Evolutionary conservation across 2,888 invertebrate species (phyloP).

Genomic region (Machimus rusticus): DNA sequence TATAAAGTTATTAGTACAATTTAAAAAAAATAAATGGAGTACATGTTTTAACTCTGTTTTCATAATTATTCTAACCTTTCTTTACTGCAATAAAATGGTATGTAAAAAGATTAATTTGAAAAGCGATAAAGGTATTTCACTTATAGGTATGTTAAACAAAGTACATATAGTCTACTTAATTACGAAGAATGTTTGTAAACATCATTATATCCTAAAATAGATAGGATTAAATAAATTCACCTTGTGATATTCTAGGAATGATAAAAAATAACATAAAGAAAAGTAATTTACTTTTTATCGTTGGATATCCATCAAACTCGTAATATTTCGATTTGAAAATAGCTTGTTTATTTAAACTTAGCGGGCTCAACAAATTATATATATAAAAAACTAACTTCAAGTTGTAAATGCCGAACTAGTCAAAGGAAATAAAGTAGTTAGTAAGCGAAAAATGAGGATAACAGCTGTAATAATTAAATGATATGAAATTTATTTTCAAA

Average conservation of each 20-base stretch:
- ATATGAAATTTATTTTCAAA: neutral
- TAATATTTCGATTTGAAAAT: too few species aligned
- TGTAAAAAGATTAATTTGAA: too few species aligned
- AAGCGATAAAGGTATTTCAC: too few species aligned
- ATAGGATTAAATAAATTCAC: neutral
- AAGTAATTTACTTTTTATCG: too few species aligned
- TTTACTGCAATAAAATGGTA: too few species aligned
- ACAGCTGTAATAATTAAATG: neutral
- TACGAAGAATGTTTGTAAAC: neutral
- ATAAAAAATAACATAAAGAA: neutral
- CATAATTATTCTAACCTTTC: too few species aligned
- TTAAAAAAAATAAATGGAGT: too few species aligned
- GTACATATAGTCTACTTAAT: neutral
- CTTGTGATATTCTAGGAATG: neutral
- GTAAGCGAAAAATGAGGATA: neutral
- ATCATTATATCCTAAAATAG: neutral
- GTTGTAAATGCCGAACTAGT: neutral
- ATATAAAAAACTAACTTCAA: too few species aligned
- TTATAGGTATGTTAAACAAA: neutral
- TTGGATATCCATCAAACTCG: neutral
- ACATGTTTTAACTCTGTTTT: too few species aligned
- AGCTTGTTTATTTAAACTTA: neutral
- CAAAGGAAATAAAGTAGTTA: neutral
- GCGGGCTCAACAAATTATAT: too few species aligned
- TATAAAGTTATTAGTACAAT: too few species aligned